Conservation (phyloP, 1,140 invertebrate species). For the Araneus ventricosus region DNA sequence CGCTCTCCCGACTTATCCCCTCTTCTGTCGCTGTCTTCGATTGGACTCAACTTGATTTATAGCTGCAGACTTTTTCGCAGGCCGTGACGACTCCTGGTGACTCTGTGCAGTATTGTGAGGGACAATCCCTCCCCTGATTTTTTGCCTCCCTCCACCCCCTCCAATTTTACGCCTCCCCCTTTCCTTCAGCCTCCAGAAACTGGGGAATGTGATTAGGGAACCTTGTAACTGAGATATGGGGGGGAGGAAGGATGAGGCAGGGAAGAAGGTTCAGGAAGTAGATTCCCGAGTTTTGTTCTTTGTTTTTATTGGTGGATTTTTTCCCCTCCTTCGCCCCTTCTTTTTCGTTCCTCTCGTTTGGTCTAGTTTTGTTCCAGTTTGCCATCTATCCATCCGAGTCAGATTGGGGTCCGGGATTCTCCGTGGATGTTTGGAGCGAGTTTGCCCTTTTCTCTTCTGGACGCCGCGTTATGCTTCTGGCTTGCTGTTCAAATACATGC, state of each 20-base stretch:
- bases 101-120: constrained; percentile 31
- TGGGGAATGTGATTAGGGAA: constrained; percentile 69
- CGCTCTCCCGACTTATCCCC: constrained; percentile 14
- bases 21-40: constrained; percentile 64
- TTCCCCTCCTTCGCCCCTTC: neutral
- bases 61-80: constrained; percentile 55
- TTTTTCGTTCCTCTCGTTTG: constrained; percentile 11
- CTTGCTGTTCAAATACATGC: too few species aligned
- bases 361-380: constrained; percentile 37
- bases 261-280: constrained; percentile 3
- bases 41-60: constrained; percentile 71
- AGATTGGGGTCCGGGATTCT: neutral
- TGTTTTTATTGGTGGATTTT: constrained; percentile 22
- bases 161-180: constrained; percentile 53
- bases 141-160: neutral
- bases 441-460: neutral
- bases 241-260: neutral
- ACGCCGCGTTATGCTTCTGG: neutral
- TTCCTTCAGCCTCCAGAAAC: constrained; percentile 13
- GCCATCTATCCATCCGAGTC: neutral
- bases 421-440: neutral
- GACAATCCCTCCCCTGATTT: constrained; percentile 25
- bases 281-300: constrained; percentile 39
- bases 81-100: constrained; percentile 59
- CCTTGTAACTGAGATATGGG: constrained; percentile 70